Percentiles rank a stretch among this genome's conserved stretches.
Evolutionary conservation across 2,888 invertebrate genomes (phyloP).

Genomic region (Tanypteryx hageni): DNA sequence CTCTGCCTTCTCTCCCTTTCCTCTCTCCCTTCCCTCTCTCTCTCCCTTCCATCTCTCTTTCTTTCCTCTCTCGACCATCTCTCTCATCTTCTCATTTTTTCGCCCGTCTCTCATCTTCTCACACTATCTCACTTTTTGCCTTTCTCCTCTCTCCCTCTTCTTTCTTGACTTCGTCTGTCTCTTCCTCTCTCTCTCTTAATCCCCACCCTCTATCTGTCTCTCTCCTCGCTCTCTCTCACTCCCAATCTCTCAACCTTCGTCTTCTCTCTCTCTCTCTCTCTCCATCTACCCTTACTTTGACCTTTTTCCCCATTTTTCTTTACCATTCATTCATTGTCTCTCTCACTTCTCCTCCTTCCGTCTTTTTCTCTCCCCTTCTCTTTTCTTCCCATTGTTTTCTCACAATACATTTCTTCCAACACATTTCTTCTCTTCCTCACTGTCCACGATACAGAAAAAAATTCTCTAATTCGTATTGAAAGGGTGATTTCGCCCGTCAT

Average conservation of each 20-base stretch:
- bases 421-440: not conserved
- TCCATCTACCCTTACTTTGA: not conserved
- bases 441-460: too few species aligned
- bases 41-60: not conserved
- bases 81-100: too few species aligned
- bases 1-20: not conserved
- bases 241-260: not conserved
- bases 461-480: too few species aligned
- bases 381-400: not conserved
- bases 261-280: not conserved
- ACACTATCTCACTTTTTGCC: too few species aligned
- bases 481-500: too few species aligned
- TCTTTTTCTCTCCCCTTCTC: too few species aligned
- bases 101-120: too few species aligned
- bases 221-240: not conserved
- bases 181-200: not conserved
- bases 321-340: not conserved
- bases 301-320: not conserved
- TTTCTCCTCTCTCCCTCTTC: not conserved
- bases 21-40: not conserved
- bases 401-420: not conserved
- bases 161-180: not conserved
- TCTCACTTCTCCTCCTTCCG: not conserved
- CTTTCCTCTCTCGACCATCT: not conserved
- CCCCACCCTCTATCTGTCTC: not conserved